phyloP scores from a whole-genome alignment of 2,113 vertebrate species.

The Dromas ardeola region DNA sequence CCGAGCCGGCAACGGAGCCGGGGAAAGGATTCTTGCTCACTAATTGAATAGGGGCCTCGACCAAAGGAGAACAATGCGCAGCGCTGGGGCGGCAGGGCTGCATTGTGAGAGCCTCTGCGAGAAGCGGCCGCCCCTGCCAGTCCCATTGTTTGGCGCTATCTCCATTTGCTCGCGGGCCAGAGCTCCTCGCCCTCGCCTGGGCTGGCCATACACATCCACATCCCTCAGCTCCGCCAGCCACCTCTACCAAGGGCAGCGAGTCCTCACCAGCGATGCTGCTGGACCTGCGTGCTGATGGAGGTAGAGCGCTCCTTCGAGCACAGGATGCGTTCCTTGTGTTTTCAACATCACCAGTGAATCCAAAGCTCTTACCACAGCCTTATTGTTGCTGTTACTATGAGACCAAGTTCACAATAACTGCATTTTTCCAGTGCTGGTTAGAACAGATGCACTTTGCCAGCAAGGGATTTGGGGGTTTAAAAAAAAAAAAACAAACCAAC shows the following conservation, averaged over 20 bases:
- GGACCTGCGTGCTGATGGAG: background rate
- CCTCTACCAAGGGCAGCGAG: accelerated
- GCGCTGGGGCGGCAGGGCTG: background rate
- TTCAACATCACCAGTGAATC: background rate
- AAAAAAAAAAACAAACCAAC: background rate
- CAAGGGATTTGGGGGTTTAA: background rate
- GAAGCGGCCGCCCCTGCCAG: background rate
- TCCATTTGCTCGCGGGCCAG: background rate
- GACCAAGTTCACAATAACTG: slow-evolving; percentile 49
- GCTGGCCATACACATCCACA: background rate
- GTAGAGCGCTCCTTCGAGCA: accelerated
- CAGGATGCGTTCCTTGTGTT: accelerated
- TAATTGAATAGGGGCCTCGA: background rate
- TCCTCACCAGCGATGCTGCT: background rate
- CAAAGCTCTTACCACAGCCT: slow-evolving; percentile 8
- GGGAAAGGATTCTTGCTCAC: background rate
- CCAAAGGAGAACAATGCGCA: background rate
- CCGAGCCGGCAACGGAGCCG: accelerated
- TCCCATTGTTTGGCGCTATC: background rate
- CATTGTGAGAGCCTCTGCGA: background rate
- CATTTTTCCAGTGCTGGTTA: slow-evolving; percentile 28
- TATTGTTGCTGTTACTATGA: slow-evolving; percentile 56
- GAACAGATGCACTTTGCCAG: slow-evolving; percentile 6
- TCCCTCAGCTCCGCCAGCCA: background rate
- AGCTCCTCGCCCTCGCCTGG: accelerated